Evolutionary conservation across 2,113 vertebrate genomes (phyloP).

Genomic region (Benitochromis conjunctus): DNA sequence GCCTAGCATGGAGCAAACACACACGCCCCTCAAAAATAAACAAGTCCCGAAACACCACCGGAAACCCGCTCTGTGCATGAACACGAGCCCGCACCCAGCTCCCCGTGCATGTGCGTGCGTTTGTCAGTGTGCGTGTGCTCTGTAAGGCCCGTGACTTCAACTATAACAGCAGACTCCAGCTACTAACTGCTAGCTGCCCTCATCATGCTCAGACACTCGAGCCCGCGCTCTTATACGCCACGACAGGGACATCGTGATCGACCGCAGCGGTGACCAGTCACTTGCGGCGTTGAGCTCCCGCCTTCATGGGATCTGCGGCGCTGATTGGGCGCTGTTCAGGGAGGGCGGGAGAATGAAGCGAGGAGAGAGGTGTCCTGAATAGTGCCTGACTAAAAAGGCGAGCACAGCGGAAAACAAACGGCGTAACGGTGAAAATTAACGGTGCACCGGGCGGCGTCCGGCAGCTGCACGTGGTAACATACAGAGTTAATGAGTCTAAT

Average conservation of each 20-base stretch:
- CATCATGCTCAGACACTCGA: not conserved
- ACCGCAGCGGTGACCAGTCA: not conserved
- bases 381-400: constrained; percentile 31
- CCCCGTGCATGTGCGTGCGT: not conserved
- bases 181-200: not conserved
- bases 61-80: not conserved
- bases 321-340: not conserved
- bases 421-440: not conserved
- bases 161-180: not conserved
- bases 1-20: constrained; percentile 19
- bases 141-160: not conserved
- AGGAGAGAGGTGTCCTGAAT: not conserved
- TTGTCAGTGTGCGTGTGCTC: not conserved
- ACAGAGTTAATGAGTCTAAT: fast-evolving
- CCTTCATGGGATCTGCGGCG: not conserved
- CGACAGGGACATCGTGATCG: not conserved
- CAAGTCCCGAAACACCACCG: not conserved
- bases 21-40: not conserved
- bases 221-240: not conserved
- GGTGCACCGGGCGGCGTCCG: not conserved
- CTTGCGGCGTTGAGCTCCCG: fast-evolving
- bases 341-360: not conserved
- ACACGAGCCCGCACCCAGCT: not conserved
- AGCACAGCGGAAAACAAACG: not conserved
- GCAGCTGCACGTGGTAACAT: fast-evolving